Percentiles rank a stretch among this genome's conserved stretches.
Evolutionary conservation across 2,888 invertebrate genomes (phyloP).

Genomic region (Gari tellinella): DNA sequence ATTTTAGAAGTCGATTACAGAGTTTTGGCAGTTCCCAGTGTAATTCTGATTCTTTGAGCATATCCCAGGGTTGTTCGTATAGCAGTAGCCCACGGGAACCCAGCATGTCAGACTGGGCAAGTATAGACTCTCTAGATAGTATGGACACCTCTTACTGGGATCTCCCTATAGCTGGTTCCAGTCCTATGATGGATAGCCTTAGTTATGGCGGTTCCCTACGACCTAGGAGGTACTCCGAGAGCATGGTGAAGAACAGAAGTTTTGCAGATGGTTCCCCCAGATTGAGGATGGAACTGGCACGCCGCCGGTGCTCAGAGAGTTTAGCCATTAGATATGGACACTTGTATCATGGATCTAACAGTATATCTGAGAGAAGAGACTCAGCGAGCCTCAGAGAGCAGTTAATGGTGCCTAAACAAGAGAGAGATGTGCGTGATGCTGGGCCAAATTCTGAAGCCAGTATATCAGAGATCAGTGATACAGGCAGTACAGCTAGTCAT

Average conservation of each 20-base stretch:
- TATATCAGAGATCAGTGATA: too few relatives aligned
- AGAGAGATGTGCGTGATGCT: too few relatives aligned
- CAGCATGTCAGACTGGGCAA: not conserved
- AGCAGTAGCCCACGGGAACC: not conserved
- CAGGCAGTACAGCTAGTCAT: too few relatives aligned
- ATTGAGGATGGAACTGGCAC: too few relatives aligned
- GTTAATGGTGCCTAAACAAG: too few relatives aligned
- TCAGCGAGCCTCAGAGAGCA: too few relatives aligned
- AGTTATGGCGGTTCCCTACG: not conserved
- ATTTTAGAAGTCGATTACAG: too few relatives aligned
- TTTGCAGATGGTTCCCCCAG: too few relatives aligned
- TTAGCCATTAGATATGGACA: not conserved
- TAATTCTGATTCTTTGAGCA: conserved; percentile 12
- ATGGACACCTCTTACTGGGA: conserved; percentile 34
- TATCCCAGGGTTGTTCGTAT: not conserved
- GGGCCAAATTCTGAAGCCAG: too few relatives aligned
- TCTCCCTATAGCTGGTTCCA: conserved; percentile 12
- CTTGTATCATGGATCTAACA: not conserved
- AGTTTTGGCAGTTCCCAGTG: conserved; percentile 3
- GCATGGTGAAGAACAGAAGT: not conserved
- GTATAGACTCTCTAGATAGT: conserved; percentile 4
- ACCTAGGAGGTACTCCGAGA: not conserved
- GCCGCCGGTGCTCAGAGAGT: not conserved
- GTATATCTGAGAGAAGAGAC: not conserved
- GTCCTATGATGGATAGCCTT: not conserved